These are phyloP conservation scores for Burhinus oedicnemus DNA, from an alignment of 2,113 vertebrate species.

Conservation along the genomic window DNA sequence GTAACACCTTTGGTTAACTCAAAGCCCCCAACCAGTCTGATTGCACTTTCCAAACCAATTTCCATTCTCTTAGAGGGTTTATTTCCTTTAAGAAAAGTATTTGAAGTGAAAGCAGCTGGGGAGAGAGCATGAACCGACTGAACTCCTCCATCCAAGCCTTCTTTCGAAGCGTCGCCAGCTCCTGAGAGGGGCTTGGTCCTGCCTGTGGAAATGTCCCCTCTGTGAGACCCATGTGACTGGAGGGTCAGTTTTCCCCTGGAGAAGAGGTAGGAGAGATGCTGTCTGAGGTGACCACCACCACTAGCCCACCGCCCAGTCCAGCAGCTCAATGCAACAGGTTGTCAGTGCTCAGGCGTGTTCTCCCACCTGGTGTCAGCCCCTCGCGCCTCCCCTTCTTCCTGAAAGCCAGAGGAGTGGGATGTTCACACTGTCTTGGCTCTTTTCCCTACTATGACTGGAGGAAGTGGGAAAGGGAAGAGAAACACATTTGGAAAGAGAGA, in stretches of 20 bases:
- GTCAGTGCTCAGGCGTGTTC: rapidly evolving
- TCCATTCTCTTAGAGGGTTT: not conserved
- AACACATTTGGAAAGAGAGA: not conserved
- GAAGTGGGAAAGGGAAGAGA: not conserved
- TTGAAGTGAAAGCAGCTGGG: not conserved
- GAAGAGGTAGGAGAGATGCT: not conserved
- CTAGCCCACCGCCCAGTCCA: not conserved
- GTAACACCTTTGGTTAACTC: not conserved
- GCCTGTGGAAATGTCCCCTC: no score
- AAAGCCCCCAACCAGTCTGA: not conserved
- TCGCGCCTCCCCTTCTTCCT: rapidly evolving
- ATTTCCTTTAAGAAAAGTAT: not conserved
- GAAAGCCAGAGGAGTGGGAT: not conserved
- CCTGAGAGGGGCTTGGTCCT: not conserved
- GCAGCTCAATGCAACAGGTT: not conserved
- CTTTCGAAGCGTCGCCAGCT: not conserved
- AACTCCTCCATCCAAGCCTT: not conserved
- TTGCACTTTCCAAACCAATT: not conserved
- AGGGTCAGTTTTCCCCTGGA: not conserved
- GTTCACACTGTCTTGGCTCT: not conserved
- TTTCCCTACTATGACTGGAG: not conserved
- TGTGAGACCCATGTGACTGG: not conserved
- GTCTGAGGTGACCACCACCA: not conserved
- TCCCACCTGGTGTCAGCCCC: not conserved
- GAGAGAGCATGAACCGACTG: not conserved